Conservation (phyloP, 2,797 vertebrate genomes). For the Graptemys geographica region DNA sequence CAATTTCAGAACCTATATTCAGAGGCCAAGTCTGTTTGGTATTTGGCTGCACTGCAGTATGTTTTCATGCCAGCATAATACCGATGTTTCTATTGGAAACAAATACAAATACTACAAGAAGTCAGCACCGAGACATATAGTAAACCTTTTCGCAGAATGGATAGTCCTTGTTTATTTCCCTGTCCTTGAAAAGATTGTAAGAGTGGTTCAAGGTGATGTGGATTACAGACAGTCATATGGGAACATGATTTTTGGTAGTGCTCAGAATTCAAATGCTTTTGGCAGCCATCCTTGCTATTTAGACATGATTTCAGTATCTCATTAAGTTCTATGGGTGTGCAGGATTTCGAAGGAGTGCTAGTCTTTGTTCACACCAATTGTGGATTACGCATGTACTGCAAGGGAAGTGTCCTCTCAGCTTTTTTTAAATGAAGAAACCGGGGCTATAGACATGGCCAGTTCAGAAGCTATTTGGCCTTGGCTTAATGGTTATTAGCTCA, state of each 20-base stretch:
- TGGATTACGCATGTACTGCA: background rate
- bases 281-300: background rate
- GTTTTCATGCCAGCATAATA: background rate
- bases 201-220: background rate
- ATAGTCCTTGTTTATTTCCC: background rate
- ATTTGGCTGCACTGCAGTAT: background rate
- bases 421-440: background rate
- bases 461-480: background rate
- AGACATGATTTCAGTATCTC: background rate
- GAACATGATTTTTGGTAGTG: background rate
- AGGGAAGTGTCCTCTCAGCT: background rate
- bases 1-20: background rate
- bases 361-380: background rate
- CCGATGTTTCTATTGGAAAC: slow-evolving; percentile 8
- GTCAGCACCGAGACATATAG: background rate
- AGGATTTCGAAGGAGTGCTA: slow-evolving; percentile 15
- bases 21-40: background rate
- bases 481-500: background rate
- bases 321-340: background rate
- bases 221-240: background rate
- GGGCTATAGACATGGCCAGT: background rate
- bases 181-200: background rate
- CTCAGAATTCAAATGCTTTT: background rate
- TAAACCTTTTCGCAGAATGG: background rate
- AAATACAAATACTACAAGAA: background rate